These are phyloP conservation scores for Setipinna tenuifilis DNA, from an alignment of 2,797 vertebrate species.

Conservation along the genomic window DNA sequence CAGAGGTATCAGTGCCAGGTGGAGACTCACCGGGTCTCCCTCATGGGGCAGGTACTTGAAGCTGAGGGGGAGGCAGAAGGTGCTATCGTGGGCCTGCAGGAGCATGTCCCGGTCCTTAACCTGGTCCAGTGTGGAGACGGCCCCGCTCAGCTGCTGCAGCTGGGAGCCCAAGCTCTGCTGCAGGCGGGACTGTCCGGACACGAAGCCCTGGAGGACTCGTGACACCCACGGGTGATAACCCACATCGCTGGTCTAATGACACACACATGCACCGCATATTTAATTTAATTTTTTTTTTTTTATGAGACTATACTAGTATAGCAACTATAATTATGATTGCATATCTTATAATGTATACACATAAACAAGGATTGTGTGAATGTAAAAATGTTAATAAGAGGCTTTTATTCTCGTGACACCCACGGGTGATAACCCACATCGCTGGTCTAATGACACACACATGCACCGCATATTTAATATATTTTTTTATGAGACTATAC, in stretches of 20 bases:
- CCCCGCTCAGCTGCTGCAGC: conserved; percentile 75
- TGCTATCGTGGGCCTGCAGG: conserved; percentile 77
- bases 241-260: conserved; percentile 79
- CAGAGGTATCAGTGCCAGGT: too few species aligned
- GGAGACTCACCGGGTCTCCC: conserved; percentile 79
- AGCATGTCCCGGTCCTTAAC: conserved; percentile 79
- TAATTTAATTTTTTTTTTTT: background rate
- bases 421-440: conserved; percentile 85
- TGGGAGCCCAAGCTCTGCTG: conserved; percentile 77
- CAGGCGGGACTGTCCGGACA: conserved; percentile 67
- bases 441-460: conserved; percentile 78
- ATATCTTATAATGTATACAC: too few species aligned
- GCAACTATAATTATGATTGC: background rate
- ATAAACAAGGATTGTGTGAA: too few species aligned
- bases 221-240: conserved; percentile 84
- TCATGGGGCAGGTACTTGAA: conserved; percentile 88
- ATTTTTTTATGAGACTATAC: background rate
- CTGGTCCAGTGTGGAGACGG: conserved; percentile 76
- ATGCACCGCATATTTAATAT: background rate
- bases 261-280: background rate
- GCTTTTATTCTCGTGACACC: conserved; percentile 75
- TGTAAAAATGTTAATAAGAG: too few species aligned
- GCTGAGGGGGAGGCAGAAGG: conserved; percentile 80
- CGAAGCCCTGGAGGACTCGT: conserved; percentile 77
- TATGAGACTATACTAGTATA: background rate